A percentile compares a stretch with the other conserved stretches of the same genome.
Evolutionary conservation across 2,113 vertebrate genomes (phyloP).

Genomic region (Phrynosoma platyrhinos): DNA sequence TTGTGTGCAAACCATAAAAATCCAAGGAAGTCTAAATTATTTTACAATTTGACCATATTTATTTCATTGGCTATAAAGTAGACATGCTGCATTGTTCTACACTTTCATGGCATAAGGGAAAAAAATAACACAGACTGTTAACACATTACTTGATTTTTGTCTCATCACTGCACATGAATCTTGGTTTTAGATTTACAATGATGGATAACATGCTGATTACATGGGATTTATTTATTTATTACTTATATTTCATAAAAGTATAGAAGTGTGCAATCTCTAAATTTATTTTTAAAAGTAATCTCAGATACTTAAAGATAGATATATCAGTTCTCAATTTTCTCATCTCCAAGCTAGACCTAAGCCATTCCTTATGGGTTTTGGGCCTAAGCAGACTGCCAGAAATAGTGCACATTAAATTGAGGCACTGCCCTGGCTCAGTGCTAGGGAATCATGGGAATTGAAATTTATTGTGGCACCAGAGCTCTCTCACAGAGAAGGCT

Average conservation of each 20-base stretch:
- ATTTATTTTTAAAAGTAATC: background rate
- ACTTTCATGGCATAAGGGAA: background rate
- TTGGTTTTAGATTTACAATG: background rate
- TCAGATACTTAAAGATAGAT: too few relatives aligned
- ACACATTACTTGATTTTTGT: background rate
- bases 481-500: too few relatives aligned
- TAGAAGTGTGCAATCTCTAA: background rate
- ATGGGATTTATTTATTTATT: background rate
- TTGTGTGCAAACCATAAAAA: background rate
- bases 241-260: background rate
- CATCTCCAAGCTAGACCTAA: too few relatives aligned
- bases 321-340: too few relatives aligned
- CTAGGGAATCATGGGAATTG: too few relatives aligned
- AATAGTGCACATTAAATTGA: too few relatives aligned
- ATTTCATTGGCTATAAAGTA: conserved; percentile 1
- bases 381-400: too few relatives aligned
- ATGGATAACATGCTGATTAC: background rate
- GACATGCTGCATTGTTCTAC: background rate
- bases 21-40: background rate
- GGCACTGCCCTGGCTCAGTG: too few relatives aligned
- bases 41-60: background rate
- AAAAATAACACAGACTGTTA: background rate
- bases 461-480: too few relatives aligned
- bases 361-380: too few relatives aligned
- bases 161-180: background rate